Percentiles rank a stretch among this genome's conserved stretches.
Conservation (phyloP, 30 jellyfish, hydroid and myxozoan genomes). For the Sanderia malayensis region DNA sequence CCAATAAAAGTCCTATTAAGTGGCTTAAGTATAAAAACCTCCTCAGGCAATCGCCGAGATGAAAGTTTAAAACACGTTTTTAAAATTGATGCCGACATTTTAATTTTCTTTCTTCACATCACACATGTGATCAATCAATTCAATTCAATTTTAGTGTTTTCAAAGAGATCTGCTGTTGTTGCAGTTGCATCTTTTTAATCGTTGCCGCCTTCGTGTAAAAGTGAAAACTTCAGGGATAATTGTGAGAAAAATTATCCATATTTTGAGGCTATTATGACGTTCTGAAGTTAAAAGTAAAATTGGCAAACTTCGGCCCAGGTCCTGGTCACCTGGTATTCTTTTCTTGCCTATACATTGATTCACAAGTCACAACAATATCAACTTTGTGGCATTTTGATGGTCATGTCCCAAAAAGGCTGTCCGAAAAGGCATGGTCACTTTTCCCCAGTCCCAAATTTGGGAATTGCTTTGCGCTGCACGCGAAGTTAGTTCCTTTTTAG, state of each 20-base stretch:
- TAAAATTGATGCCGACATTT: not conserved
- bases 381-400: too few species aligned
- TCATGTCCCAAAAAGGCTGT: not conserved
- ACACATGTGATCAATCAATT: too few species aligned
- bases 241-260: too few species aligned
- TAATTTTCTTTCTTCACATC: not conserved
- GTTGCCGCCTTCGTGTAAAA: too few species aligned
- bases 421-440: not conserved
- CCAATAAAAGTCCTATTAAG: not conserved
- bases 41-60: not conserved
- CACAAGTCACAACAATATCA: too few species aligned
- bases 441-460: not conserved
- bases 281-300: too few species aligned
- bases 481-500: not conserved
- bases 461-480: not conserved
- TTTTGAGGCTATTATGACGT: too few species aligned
- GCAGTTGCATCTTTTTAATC: not conserved
- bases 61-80: not conserved
- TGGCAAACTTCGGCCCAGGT: too few species aligned
- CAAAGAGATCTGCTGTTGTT: not conserved
- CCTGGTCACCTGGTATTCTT: not conserved
- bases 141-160: too few species aligned
- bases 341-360: too few species aligned
- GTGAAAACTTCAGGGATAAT: too few species aligned
- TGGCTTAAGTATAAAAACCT: not conserved